These are phyloP conservation scores for Hybognathus amarus DNA, from an alignment of 2,797 vertebrate genomes.

Conservation along the genomic window DNA sequence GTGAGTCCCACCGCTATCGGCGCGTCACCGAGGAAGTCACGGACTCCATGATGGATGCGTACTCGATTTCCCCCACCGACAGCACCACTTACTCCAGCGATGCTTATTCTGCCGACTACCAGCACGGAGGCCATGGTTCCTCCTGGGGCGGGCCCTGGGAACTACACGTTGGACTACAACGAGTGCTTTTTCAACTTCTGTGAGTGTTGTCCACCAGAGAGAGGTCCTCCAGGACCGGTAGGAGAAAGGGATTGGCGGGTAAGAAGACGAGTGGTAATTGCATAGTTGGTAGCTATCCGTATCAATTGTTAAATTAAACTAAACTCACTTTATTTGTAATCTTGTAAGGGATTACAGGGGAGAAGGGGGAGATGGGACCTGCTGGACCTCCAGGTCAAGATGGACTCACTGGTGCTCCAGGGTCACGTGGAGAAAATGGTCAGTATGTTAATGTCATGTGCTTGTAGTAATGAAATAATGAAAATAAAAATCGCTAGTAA, in stretches of 20 bases:
- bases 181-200: constrained; percentile 94
- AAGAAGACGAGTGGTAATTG: constrained; percentile 31
- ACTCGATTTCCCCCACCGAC: constrained; percentile 70
- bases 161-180: constrained; percentile 83
- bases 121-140: constrained; percentile 65
- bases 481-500: too few species aligned
- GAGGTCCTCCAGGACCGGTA: constrained; percentile 78
- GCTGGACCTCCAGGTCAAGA: constrained; percentile 77
- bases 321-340: not conserved
- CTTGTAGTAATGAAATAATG: too few species aligned
- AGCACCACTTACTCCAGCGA: constrained; percentile 76
- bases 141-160: constrained; percentile 73
- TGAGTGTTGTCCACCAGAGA: constrained; percentile 85
- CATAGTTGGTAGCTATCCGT: not conserved
- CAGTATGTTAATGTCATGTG: not conserved
- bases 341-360: constrained; percentile 83
- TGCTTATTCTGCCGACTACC: constrained; percentile 72
- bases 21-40: constrained; percentile 72
- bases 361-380: constrained; percentile 80
- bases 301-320: not conserved
- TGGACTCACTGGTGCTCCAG: constrained; percentile 73
- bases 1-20: constrained; percentile 60
- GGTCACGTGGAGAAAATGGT: constrained; percentile 77
- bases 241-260: constrained; percentile 73
- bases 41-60: constrained; percentile 69